Evolutionary conservation across 2,888 invertebrate species (phyloP).

Genomic region (Drosophila borealis): DNA sequence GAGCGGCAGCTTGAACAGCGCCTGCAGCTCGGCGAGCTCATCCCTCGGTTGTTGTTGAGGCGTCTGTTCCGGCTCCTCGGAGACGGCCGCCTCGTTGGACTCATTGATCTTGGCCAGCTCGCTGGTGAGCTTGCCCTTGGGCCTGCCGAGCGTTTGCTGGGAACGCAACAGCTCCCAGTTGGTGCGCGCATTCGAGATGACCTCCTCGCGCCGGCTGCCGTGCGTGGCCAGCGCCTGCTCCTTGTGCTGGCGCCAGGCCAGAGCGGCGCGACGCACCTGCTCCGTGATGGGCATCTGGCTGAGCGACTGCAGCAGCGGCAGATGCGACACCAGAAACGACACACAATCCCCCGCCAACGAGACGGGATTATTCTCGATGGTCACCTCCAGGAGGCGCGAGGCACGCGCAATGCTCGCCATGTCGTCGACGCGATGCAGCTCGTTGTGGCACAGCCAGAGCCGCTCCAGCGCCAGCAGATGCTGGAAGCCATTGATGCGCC

Average conservation of each 20-base stretch:
- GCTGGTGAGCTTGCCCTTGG: conserved; percentile 66
- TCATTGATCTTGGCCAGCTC: conserved; percentile 79
- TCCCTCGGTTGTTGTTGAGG: conserved; percentile 35
- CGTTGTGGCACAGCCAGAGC: conserved; percentile 85
- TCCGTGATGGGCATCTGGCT: conserved; percentile 93
- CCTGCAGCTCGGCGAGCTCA: conserved; percentile 68
- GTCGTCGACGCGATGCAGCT: conserved; percentile 91
- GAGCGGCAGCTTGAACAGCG: conserved; percentile 81
- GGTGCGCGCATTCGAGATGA: conserved; percentile 93
- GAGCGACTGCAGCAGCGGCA: conserved; percentile 90
- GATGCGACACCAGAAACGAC: conserved; percentile 92
- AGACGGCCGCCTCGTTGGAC: conserved; percentile 67
- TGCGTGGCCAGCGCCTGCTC: conserved; percentile 87
- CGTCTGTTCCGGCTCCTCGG: conserved; percentile 40
- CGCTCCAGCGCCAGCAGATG: conserved; percentile 90
- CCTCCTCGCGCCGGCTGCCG: conserved; percentile 89
- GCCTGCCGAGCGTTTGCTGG: conserved; percentile 85
- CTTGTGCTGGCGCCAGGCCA: conserved; percentile 92
- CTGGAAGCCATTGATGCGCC: conserved; percentile 92
- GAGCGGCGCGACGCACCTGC: conserved; percentile 91
- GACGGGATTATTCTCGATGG: conserved; percentile 94
- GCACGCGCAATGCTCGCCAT: conserved; percentile 93
- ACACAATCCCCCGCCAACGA: conserved; percentile 92
- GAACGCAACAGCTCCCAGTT: conserved; percentile 93
- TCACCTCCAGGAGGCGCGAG: conserved; percentile 91